Evolutionary conservation across 2,797 vertebrate genomes (phyloP).

Genomic region (Onychomys leucogaster): DNA sequence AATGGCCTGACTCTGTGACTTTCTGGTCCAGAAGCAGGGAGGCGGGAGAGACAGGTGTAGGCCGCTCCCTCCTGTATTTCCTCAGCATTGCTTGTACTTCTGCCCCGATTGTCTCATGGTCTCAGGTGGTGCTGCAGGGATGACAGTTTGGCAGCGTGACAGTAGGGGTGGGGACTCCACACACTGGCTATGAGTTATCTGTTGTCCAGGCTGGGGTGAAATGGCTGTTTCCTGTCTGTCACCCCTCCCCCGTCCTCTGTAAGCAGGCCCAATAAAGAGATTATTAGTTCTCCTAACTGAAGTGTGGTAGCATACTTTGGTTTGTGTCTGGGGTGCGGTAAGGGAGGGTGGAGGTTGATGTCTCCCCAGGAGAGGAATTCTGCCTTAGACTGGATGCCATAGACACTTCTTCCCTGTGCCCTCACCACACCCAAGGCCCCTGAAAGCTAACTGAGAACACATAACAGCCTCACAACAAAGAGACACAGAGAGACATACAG

Average conservation of each 20-base stretch:
- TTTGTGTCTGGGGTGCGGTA: not conserved
- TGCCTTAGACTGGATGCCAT: not conserved
- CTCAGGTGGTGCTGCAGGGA: not conserved
- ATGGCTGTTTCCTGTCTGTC: accelerated
- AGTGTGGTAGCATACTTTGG: not conserved
- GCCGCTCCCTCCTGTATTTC: not conserved
- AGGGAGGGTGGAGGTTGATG: no score
- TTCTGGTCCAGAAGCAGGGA: no score
- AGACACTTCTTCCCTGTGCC: no score
- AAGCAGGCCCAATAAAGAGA: not conserved
- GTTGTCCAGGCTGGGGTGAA: not conserved
- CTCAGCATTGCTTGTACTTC: no score
- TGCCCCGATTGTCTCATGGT: not conserved
- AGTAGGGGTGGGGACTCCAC: accelerated
- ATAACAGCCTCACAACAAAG: no score
- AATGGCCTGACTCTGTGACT: not conserved
- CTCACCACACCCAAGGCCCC: not conserved
- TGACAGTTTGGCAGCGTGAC: no score
- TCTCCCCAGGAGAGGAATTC: not conserved
- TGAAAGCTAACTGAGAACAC: no score
- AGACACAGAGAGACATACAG: no score
- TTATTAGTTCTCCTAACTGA: not conserved
- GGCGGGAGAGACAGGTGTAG: no score
- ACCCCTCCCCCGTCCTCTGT: not conserved
- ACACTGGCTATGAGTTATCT: not conserved